phyloP scores from a whole-genome alignment of 2,113 vertebrate species.

The Notechis scutatus region DNA sequence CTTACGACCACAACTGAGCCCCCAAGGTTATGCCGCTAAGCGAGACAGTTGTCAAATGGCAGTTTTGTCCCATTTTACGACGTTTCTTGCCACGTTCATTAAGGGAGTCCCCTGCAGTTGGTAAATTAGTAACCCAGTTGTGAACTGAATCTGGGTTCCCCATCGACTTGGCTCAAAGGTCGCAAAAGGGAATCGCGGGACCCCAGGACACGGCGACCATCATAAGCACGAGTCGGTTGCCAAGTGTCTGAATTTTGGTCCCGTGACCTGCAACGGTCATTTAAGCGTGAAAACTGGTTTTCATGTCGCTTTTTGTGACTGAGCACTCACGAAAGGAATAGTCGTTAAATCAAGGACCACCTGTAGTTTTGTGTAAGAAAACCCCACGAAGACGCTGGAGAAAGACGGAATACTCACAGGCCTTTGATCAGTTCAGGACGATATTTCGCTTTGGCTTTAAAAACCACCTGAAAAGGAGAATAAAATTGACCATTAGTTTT shows the following conservation, averaged over 20 bases:
- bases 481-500: neutral
- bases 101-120: neutral
- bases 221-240: neutral
- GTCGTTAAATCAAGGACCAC: neutral
- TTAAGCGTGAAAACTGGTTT: neutral
- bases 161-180: too few relatives aligned
- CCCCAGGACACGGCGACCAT: accelerated
- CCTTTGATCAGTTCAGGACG: constrained; percentile 66
- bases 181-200: neutral
- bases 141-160: neutral
- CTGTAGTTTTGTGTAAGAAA: neutral
- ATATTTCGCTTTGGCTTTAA: constrained; percentile 77
- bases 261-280: neutral
- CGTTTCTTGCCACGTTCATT: neutral
- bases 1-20: neutral
- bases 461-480: constrained; percentile 70
- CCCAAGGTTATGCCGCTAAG: neutral
- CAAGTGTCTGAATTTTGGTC: neutral
- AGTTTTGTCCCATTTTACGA: neutral
- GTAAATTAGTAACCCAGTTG: neutral
- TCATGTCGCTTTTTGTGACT: neutral
- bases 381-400: too few relatives aligned
- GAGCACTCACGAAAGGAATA: accelerated
- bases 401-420: constrained; percentile 71
- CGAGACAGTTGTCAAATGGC: neutral